Base-by-base conservation (phyloP, 1,140 invertebrate species). In the Coboldia fuscipes region DNA sequence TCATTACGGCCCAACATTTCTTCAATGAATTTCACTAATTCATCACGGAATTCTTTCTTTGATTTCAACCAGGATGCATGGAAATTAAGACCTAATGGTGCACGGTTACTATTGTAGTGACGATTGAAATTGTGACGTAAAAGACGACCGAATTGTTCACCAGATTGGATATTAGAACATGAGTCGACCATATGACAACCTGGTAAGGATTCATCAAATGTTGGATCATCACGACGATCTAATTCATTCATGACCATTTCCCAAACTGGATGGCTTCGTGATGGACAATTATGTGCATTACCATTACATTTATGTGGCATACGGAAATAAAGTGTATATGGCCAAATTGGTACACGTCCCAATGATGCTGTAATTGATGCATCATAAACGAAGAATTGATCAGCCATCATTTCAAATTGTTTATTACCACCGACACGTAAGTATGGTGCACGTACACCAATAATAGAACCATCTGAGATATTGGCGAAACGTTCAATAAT, bases 161-260 rank as follows among this genome's bases (percentile, higher is more conserved):
- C 79, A 22, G 70, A 71, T 57, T 84, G 79, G 41, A 89, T 81
- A 57, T 89, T 89, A 14, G 83, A 84, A 58, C 88, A 93, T 6
- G 83, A 89, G 50, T 89, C 85, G 0, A 89, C 82, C 68, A 89
- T 86, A 56, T 89, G 83, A 62, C 84, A 93, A 71, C 79, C 83
- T 21, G 83, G 82, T 26, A 90, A 61, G 1, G 75, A 81, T 55
- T 90, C 84, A 46, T 90, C 83, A 48, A 88, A 86, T 1, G 77
- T 79, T 3, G 83, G 82, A 49, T 89, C 82, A 48, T 90, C 85
- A 54, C 86, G 68, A 52, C 84, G 70, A 60, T 92, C 84, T 41
- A 92, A 56, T 54, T 90, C 84, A 57, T 90, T 92, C 80, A 92
- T 88, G 17, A 90, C 84, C 70, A 92, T 89, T 60, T 92, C 85